Conservation (phyloP, 2,888 invertebrate genomes). For the Agonopterix alstromeriana region DNA sequence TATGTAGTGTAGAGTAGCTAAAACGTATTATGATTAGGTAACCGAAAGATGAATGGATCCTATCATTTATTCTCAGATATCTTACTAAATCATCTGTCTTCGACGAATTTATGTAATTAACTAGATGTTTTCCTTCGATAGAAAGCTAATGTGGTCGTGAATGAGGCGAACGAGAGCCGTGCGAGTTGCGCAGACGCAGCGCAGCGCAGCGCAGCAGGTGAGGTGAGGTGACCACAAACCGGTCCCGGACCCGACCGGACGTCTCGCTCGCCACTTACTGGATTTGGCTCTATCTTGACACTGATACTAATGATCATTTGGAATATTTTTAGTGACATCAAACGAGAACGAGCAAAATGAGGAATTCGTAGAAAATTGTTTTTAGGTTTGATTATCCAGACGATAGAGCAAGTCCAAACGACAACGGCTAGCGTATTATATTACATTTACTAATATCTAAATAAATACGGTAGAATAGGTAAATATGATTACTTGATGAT, state of each 20-base stretch:
- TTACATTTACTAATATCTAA: too few relatives aligned
- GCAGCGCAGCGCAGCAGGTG: slow-evolving; percentile 35
- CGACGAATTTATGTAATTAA: slow-evolving; percentile 29
- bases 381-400: too few relatives aligned
- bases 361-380: too few relatives aligned
- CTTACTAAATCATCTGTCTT: slow-evolving; percentile 3
- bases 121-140: slow-evolving; percentile 39
- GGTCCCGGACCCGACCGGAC: slow-evolving; percentile 44
- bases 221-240: slow-evolving; percentile 56
- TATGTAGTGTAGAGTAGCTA: neutral
- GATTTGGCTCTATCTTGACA: slow-evolving; percentile 11
- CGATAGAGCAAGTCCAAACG: too few relatives aligned
- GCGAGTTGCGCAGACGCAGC: slow-evolving; percentile 11
- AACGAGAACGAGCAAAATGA: too few relatives aligned
- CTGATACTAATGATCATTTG: neutral
- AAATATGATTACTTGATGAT: too few relatives aligned
- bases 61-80: slow-evolving; percentile 2
- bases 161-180: slow-evolving; percentile 42
- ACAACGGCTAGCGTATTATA: too few relatives aligned
- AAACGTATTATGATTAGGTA: slow-evolving; percentile 3
- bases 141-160: slow-evolving; percentile 54
- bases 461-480: too few relatives aligned
- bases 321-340: too few relatives aligned
- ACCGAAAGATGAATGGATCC: slow-evolving; percentile 2
- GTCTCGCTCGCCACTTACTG: slow-evolving; percentile 3